Conservation (phyloP, 2,113 vertebrate species). For the Dolichallabes microphthalmus region DNA sequence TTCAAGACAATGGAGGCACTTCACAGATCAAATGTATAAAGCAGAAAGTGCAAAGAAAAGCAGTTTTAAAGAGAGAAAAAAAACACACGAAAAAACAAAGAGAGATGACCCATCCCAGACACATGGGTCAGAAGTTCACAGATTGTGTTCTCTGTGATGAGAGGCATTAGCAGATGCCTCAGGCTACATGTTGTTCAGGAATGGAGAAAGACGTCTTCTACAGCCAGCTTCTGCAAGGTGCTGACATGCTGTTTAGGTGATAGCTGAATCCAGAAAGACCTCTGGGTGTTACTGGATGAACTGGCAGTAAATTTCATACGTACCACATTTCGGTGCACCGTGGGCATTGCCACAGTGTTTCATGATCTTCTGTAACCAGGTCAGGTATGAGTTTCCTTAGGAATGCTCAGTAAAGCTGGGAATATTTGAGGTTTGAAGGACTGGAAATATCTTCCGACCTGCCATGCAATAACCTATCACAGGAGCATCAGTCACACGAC, state of each 20-base stretch:
- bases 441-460: constrained; percentile 52
- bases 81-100: not conserved
- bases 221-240: constrained; percentile 19
- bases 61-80: constrained; percentile 4
- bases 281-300: constrained; percentile 44
- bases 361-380: constrained; percentile 41
- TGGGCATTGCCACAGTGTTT: constrained; percentile 47
- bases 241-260: constrained; percentile 43
- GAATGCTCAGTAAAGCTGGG: constrained; percentile 45
- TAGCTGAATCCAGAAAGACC: constrained; percentile 52
- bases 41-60: constrained; percentile 35
- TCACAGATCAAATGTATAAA: constrained; percentile 31
- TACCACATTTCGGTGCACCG: constrained; percentile 41
- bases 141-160: constrained; percentile 16
- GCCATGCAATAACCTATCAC: constrained; percentile 43
- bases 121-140: constrained; percentile 28
- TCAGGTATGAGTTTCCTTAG: constrained; percentile 45
- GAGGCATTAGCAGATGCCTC: constrained; percentile 30
- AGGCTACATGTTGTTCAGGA: constrained; percentile 22
- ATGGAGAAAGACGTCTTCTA: not conserved
- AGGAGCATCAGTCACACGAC: constrained; percentile 51
- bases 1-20: constrained; percentile 37
- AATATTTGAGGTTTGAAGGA: constrained; percentile 66
- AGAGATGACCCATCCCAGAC: constrained; percentile 9
- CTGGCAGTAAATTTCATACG: constrained; percentile 46